A percentile compares a stretch with the other conserved stretches of the same genome.
Conservation (phyloP, 1,140 invertebrate genomes). For the Ostrea denselamellosa region DNA sequence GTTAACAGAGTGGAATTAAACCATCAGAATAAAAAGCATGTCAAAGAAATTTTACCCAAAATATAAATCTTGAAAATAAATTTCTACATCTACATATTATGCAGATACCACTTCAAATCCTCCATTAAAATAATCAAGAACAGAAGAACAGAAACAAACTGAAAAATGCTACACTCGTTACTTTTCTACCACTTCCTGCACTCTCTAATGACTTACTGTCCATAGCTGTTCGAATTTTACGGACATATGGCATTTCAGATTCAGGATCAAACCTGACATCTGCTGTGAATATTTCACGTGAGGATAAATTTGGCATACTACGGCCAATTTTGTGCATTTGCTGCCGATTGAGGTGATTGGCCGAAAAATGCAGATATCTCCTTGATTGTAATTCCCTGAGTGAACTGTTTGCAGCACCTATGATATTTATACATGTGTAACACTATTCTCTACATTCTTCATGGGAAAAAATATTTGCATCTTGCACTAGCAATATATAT, state of each 20-base stretch:
- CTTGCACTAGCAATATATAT: background rate
- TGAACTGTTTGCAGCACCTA: constrained; percentile 3
- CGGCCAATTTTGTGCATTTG: constrained; percentile 18
- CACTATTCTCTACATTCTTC: background rate
- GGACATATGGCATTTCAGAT: background rate
- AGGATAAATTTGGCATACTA: constrained; percentile 29
- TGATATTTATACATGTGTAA: background rate
- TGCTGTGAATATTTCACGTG: background rate
- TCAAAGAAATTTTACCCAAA: background rate
- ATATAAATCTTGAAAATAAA: background rate
- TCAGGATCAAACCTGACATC: background rate
- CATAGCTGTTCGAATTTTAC: background rate
- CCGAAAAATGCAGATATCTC: background rate
- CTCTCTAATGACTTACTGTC: constrained; percentile 13
- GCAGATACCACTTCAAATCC: background rate
- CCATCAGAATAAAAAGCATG: background rate
- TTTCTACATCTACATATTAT: background rate
- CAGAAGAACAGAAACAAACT: background rate
- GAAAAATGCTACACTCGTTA: background rate
- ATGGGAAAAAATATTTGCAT: background rate
- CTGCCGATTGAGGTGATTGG: background rate
- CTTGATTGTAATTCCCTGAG: background rate
- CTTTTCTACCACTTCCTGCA: background rate
- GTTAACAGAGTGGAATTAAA: constrained; percentile 20
- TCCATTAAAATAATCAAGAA: background rate